These are phyloP conservation scores for Malacoraja senta DNA, from an alignment of 2,797 vertebrate genomes.

Conservation along the genomic window DNA sequence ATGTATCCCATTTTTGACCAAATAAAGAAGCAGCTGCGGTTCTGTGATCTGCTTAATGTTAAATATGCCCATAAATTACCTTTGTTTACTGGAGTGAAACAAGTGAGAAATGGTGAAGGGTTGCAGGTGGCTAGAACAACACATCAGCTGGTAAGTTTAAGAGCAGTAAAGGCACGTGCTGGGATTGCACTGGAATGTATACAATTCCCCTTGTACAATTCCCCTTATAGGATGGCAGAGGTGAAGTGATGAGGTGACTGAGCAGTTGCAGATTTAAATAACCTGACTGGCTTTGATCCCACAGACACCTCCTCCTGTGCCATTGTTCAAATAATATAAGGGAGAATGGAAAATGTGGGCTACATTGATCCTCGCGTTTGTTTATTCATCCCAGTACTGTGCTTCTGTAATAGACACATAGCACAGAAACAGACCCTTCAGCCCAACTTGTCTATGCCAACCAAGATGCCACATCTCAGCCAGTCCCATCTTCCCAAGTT, in stretches of 20 bases:
- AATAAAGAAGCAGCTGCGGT: constrained; percentile 3
- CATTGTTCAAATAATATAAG: neutral
- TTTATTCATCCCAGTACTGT: no score
- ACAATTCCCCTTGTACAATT: neutral
- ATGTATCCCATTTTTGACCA: constrained; percentile 12
- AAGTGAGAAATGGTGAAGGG: neutral
- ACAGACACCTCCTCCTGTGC: neutral
- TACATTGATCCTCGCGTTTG: neutral
- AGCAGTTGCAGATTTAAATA: neutral
- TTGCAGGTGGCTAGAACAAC: neutral
- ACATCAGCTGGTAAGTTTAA: neutral
- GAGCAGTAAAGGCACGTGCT: neutral
- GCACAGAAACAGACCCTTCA: no score
- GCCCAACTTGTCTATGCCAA: no score
- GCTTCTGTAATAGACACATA: no score
- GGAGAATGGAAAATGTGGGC: neutral
- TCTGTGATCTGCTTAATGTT: neutral
- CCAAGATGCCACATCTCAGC: no score
- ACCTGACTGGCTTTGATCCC: neutral
- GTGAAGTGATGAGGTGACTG: neutral
- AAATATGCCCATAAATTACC: neutral
- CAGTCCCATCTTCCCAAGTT: no score
- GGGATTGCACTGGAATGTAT: neutral
- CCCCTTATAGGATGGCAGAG: neutral
- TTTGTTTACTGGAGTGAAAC: neutral